A percentile compares a stretch with the other conserved stretches of the same genome.
Evolutionary conservation across 1,140 invertebrate genomes (phyloP).

Genomic region (Drosophila pandora): DNA sequence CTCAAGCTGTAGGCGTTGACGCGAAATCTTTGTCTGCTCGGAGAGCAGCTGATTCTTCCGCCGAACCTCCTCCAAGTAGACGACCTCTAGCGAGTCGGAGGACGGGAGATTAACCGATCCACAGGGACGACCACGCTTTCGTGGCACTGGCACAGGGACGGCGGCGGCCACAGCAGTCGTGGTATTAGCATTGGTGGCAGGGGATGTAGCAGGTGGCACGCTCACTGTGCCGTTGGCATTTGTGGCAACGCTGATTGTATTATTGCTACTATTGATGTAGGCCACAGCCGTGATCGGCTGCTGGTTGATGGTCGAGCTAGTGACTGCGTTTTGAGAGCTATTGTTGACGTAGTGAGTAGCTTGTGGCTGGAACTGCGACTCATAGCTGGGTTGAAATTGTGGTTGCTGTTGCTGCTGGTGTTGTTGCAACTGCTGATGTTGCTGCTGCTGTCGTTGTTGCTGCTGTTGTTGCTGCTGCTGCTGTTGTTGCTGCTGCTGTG

Average conservation of each 20-base stretch:
- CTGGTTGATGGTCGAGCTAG: constrained; percentile 46
- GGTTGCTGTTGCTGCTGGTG: constrained; percentile 43
- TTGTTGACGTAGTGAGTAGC: constrained; percentile 31
- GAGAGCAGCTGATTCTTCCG: constrained; percentile 72
- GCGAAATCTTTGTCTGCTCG: constrained; percentile 70
- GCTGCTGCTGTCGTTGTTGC: constrained; percentile 65
- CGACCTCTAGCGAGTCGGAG: constrained; percentile 57
- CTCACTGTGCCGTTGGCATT: constrained; percentile 37
- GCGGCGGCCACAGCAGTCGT: background rate
- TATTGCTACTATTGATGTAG: constrained; percentile 69
- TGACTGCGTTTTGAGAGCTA: constrained; percentile 17
- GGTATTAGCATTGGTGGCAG: constrained; percentile 16
- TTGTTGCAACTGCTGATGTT: constrained; percentile 53
- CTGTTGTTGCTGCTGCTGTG: constrained; percentile 56
- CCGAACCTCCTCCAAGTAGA: constrained; percentile 72
- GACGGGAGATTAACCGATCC: constrained; percentile 54
- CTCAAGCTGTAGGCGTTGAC: constrained; percentile 67
- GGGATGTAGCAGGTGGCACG: constrained; percentile 16
- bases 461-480: constrained; percentile 58
- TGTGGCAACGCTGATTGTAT: constrained; percentile 68
- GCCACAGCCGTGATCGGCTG: constrained; percentile 68
- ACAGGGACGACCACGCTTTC: constrained; percentile 63
- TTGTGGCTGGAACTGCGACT: constrained; percentile 20
- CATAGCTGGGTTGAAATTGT: constrained; percentile 41
- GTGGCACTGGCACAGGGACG: constrained; percentile 42